Evolutionary conservation across 2,113 vertebrate genomes (phyloP).

Genomic region (Ploceus nigricollis): DNA sequence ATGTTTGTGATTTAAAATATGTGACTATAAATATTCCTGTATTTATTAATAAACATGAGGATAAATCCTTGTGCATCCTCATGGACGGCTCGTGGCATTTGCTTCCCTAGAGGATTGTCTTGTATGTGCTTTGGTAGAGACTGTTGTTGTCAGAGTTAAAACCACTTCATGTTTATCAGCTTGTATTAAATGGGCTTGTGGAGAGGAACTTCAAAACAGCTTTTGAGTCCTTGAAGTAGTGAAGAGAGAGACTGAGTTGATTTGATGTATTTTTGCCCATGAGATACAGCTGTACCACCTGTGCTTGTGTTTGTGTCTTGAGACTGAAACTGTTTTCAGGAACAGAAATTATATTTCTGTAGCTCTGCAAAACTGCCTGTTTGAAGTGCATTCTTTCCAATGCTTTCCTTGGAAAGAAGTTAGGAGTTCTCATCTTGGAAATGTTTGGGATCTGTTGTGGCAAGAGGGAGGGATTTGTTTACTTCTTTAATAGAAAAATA

Average conservation of each 20-base stretch:
- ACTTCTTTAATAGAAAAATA: not conserved
- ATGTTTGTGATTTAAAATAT: not conserved
- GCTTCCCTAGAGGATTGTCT: not conserved
- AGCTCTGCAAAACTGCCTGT: not conserved
- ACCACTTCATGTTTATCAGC: not conserved
- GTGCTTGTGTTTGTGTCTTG: not conserved
- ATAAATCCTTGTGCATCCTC: not conserved
- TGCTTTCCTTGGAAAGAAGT: not conserved
- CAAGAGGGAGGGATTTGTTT: not conserved
- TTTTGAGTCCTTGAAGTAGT: not conserved
- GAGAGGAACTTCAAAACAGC: not conserved
- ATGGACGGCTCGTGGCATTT: not conserved
- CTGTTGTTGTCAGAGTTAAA: not conserved
- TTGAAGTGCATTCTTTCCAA: not conserved
- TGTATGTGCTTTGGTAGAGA: not conserved
- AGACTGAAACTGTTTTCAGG: not conserved
- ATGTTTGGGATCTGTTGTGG: fast-evolving
- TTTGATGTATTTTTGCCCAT: not conserved
- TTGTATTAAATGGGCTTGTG: not conserved
- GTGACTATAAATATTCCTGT: not conserved
- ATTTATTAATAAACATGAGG: not conserved
- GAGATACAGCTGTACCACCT: not conserved
- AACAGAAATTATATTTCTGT: not conserved
- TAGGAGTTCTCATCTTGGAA: not conserved
- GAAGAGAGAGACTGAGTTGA: not conserved